Conservation (phyloP, 2,888 invertebrate species). For the Rhogogaster chlorosoma region DNA sequence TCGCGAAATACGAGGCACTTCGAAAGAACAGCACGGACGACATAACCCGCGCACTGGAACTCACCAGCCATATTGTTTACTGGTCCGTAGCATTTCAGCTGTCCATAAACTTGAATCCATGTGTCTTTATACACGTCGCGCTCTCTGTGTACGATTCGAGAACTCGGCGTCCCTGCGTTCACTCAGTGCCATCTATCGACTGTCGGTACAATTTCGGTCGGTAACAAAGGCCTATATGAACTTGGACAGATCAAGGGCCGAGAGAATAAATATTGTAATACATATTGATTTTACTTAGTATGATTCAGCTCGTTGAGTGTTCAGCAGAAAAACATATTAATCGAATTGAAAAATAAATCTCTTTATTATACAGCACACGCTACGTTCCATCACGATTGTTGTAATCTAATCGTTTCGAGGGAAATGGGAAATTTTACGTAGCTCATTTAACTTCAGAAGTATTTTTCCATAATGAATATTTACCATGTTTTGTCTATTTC, state of each 20-base stretch:
- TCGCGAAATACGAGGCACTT: slow-evolving; percentile 56
- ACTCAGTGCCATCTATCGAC: neutral
- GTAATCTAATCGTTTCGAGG: neutral
- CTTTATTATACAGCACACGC: neutral
- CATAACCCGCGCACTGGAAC: slow-evolving; percentile 71
- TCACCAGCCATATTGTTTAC: slow-evolving; percentile 74
- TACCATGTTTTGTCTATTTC: neutral
- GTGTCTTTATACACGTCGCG: neutral
- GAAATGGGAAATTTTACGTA: neutral
- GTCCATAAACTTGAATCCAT: slow-evolving; percentile 11
- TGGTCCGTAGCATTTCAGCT: slow-evolving; percentile 53
- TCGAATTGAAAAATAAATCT: neutral
- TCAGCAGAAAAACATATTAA: neutral
- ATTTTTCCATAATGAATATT: neutral
- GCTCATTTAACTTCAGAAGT: neutral
- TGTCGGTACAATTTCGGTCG: neutral
- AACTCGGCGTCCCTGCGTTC: neutral
- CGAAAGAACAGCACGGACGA: slow-evolving; percentile 62
- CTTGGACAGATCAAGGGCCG: neutral
- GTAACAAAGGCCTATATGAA: neutral
- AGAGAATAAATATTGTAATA: neutral
- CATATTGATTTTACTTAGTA: neutral
- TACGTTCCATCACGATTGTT: neutral
- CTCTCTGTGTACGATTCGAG: neutral
- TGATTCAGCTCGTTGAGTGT: no score